Evolutionary conservation across 2,888 invertebrate species (phyloP).

Genomic region (Acronicta aceris): DNA sequence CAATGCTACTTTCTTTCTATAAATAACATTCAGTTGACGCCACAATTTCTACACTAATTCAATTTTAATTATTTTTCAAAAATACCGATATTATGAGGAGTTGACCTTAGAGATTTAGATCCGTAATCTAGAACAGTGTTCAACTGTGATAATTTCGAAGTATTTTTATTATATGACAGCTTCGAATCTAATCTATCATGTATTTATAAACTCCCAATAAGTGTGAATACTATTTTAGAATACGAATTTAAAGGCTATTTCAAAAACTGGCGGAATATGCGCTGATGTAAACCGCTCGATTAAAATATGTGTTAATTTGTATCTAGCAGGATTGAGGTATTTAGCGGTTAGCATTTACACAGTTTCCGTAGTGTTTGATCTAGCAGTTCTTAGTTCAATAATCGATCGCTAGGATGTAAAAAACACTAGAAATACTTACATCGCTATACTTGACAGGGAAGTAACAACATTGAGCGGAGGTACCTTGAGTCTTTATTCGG

Average conservation of each 20-base stretch:
- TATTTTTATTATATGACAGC: not conserved
- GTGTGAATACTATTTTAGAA: not conserved
- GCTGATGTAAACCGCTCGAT: not conserved
- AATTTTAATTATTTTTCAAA: not conserved
- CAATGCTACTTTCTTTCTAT: slow-evolving; percentile 12
- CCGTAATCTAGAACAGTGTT: not conserved
- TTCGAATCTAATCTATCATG: not conserved
- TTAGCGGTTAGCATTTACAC: not conserved
- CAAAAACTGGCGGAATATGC: not conserved
- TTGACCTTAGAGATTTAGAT: not conserved
- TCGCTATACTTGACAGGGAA: slow-evolving; percentile 35
- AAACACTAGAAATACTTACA: slow-evolving; percentile 42
- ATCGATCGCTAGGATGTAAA: slow-evolving; percentile 35
- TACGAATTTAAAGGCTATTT: not conserved
- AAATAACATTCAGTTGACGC: slow-evolving; percentile 35
- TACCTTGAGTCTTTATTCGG: slow-evolving; percentile 14
- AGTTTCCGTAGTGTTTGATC: not conserved
- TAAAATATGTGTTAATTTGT: not conserved
- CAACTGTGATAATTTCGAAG: no score
- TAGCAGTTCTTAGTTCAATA: not conserved
- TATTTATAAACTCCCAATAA: no score
- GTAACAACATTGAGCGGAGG: slow-evolving; percentile 33
- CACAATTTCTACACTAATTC: slow-evolving; percentile 35
- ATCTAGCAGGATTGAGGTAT: no score
- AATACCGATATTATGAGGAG: slow-evolving; percentile 4